Base-by-base conservation (phyloP, 2,888 invertebrate species). In the Balanococcus diminutus region DNA sequence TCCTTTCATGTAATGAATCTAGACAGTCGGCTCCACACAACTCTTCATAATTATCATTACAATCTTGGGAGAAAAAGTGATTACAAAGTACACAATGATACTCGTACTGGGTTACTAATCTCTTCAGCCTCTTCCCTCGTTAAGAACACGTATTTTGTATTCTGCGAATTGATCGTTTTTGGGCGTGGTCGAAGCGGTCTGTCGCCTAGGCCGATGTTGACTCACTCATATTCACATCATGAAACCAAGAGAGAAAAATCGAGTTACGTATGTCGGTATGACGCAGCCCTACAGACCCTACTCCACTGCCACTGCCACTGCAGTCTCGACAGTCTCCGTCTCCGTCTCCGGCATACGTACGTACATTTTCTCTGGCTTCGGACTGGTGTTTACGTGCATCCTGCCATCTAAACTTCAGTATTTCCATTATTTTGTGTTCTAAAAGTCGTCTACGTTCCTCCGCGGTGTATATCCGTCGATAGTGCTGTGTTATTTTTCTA, bases 181-280 rank as follows among this genome's bases (percentile, higher is more conserved):
- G 84, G 84, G 84, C 84, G 84, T 84, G 84, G 84, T 84, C 72
- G 61, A 67, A 72, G 72, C 28, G 83, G 81, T 81, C 81, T 82
- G 82, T 82, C 82, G 84, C 72, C 67, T 25, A 39, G 36, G 67
- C 39, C 39, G 72, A 67, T 39, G 72, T 84, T 84, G 84, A 84
- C 72, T 84, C 84, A 84, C 72, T 84, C 84, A 84, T 72, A 32
- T 39, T 82, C 42, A 16, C 16, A 28, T 16, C 25, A 19, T 67
- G 67, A 67, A 67, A 31, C 28, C 25, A 2, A 67, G 67, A 67
- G 75, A 79, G 75, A 32, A 79, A 79, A 79, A 51, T 28, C 28
- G 82, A 82, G 39, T 51, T 51, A 82, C 82, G 82, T 82, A 82
- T 81, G 81, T 25, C 25, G 22, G 81, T 81, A 81, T 82, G 82